Evolutionary conservation across 1,140 invertebrate genomes (phyloP).

Genomic region (Campoletis sonorensis): DNA sequence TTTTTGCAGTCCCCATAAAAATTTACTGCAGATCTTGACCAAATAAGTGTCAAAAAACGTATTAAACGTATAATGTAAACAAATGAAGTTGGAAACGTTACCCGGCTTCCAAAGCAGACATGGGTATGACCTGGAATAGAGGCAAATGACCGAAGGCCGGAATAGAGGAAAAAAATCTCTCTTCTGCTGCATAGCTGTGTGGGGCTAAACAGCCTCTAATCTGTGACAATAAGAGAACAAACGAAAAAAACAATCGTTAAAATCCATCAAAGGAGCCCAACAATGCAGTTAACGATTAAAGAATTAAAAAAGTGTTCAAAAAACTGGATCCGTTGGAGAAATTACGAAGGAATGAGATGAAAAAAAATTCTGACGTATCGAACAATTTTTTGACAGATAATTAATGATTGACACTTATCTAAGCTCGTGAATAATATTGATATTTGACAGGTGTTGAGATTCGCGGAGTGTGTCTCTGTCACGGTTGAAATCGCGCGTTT

Average conservation of each 20-base stretch:
- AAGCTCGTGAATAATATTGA: background rate
- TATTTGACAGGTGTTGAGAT: constrained; percentile 52
- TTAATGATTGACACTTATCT: background rate
- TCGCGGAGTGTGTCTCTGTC: constrained; percentile 48
- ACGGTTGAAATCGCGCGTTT: background rate
- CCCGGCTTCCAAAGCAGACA: constrained; percentile 74
- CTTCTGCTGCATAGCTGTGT: constrained; percentile 72
- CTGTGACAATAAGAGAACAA: constrained; percentile 59
- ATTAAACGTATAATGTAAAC: background rate
- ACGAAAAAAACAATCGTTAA: constrained; percentile 26
- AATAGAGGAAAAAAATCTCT: constrained; percentile 72
- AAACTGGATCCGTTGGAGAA: background rate
- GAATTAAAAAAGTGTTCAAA: background rate
- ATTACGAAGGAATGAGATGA: background rate
- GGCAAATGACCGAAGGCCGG: constrained; percentile 72
- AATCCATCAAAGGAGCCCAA: background rate
- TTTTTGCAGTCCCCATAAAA: background rate
- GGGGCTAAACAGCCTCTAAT: constrained; percentile 71
- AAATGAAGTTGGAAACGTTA: constrained; percentile 56
- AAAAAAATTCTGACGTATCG: background rate
- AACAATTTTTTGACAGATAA: background rate
- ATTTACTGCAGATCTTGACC: background rate
- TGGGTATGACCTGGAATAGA: constrained; percentile 70
- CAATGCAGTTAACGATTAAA: background rate
- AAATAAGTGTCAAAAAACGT: background rate